Evolutionary conservation across 2,113 vertebrate genomes (phyloP).

Genomic region (Solea senegalensis): DNA sequence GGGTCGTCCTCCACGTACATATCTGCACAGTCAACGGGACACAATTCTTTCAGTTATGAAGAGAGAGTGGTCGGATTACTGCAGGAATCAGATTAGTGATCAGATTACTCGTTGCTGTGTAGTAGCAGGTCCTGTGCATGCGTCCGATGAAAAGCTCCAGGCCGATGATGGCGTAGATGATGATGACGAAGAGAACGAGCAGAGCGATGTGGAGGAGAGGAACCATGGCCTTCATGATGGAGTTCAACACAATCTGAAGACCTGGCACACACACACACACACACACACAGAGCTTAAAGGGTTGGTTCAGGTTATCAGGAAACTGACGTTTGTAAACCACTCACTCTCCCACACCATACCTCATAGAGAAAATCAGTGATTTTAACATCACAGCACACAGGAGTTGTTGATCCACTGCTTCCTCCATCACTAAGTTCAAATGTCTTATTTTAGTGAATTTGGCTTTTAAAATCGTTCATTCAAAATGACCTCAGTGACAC

Average conservation of each 20-base stretch:
- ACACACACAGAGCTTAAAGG: neutral
- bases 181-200: constrained; percentile 94
- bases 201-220: constrained; percentile 93
- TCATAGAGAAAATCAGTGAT: too few relatives aligned
- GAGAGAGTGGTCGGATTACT: neutral
- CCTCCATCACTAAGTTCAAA: too few relatives aligned
- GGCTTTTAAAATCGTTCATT: too few relatives aligned
- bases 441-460: too few relatives aligned
- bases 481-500: too few relatives aligned
- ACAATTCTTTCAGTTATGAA: neutral
- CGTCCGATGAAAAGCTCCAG: constrained; percentile 94
- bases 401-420: too few relatives aligned
- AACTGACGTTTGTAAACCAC: too few relatives aligned
- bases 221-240: constrained; percentile 96
- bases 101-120: constrained; percentile 78
- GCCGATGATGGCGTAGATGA: constrained; percentile 96
- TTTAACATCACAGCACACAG: too few relatives aligned
- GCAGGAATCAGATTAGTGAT: constrained; percentile 62
- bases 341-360: too few relatives aligned
- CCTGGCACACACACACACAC: constrained; percentile 71
- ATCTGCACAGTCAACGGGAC: constrained; percentile 64
- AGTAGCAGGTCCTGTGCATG: constrained; percentile 95
- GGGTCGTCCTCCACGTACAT: constrained; percentile 88
- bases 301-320: too few relatives aligned
- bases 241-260: constrained; percentile 94